Percentiles rank a stretch among this genome's conserved stretches.
Evolutionary conservation across 1,140 invertebrate genomes (phyloP).

Genomic region (Branchinecta lindahli): DNA sequence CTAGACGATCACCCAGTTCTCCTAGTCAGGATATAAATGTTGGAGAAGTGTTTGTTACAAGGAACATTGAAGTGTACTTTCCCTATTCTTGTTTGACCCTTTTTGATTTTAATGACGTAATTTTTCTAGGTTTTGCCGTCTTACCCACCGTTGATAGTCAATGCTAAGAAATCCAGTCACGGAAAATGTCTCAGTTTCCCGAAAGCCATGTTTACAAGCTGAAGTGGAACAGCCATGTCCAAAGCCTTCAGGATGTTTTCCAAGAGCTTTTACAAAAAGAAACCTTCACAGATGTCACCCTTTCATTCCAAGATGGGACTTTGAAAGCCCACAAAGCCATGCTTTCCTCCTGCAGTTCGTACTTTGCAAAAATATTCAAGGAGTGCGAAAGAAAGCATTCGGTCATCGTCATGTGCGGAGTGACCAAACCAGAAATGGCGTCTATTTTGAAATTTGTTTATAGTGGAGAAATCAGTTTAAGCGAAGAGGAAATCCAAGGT

Average conservation of each 20-base stretch:
- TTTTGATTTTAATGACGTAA: too few relatives aligned
- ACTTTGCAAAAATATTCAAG: slow-evolving; percentile 20
- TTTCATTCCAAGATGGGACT: slow-evolving; percentile 18
- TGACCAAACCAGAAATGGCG: slow-evolving; percentile 68
- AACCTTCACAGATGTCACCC: slow-evolving; percentile 22
- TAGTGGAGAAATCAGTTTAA: slow-evolving; percentile 30
- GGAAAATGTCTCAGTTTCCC: background rate
- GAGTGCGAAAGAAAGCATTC: slow-evolving; percentile 61
- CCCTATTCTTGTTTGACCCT: too few relatives aligned
- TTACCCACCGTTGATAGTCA: too few relatives aligned
- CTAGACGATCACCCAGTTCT: too few relatives aligned
- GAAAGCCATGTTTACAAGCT: slow-evolving; percentile 18
- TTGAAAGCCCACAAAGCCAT: slow-evolving; percentile 23
- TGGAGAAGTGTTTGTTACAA: too few relatives aligned
- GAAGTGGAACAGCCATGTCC: slow-evolving; percentile 30
- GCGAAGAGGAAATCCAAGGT: slow-evolving; percentile 12
- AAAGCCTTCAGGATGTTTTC: slow-evolving; percentile 27
- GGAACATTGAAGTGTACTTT: too few relatives aligned
- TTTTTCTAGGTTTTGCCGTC: too few relatives aligned
- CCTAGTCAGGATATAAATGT: too few relatives aligned
- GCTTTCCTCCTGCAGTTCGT: slow-evolving; percentile 21
- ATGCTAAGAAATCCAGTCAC: too few relatives aligned
- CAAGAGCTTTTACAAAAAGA: slow-evolving; percentile 35
- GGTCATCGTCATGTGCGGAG: slow-evolving; percentile 84
- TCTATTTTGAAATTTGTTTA: slow-evolving; percentile 91